Base-by-base conservation (phyloP, 2,113 vertebrate species). In the Nansenia antarctica region DNA sequence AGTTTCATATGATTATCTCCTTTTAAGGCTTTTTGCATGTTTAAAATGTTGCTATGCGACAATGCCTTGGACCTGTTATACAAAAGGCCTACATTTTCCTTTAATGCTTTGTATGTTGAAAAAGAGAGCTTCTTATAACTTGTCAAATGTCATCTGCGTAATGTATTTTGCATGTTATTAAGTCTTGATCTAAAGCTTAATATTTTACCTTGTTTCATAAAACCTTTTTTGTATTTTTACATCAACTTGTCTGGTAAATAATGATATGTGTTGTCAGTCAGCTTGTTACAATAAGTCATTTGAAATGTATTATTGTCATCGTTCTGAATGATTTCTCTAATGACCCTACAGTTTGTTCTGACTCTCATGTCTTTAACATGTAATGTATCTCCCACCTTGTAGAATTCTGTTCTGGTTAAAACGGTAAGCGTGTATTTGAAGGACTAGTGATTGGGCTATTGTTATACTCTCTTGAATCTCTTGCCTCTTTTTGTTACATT, bases 21-120 rank as follows among this genome's bases (percentile, higher is more conserved):
- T 18, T 47, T 47, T 47, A 85, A 84, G n/a, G 80, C 74, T 88
- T 82, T 72, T 70, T 87, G 87, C 89, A 90, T 90, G 86, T 87
- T 80, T 81, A 60, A 85, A 82, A 77, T 69, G 69, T 81, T 79
- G 82, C 82, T 86, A 86, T 88, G 82, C 29, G 80, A 88, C 81
- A 42, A 89, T 66, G 82, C 83, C 82, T 86, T 77, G 81, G 82
- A 84, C 42, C 82, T 86, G 72, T 82, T 85, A 76, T 83, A 80
- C 63, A 78, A 67, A 74, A 76, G 42, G n/a, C 14, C 5, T 49
- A 7, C 49, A 37, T 27, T n/a, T 57, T 83, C 78, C 78, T 71
- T 79, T 69, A 58, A 61, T 24, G 5, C 27, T 58, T 69, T 49
- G 79, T 39, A 58, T 77, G 74, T 73, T 45, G n/a, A 42, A 74